Percentiles rank a stretch among this genome's conserved stretches.
Evolutionary conservation across 2,113 vertebrate genomes (phyloP).

Genomic region (Notechis scutatus): DNA sequence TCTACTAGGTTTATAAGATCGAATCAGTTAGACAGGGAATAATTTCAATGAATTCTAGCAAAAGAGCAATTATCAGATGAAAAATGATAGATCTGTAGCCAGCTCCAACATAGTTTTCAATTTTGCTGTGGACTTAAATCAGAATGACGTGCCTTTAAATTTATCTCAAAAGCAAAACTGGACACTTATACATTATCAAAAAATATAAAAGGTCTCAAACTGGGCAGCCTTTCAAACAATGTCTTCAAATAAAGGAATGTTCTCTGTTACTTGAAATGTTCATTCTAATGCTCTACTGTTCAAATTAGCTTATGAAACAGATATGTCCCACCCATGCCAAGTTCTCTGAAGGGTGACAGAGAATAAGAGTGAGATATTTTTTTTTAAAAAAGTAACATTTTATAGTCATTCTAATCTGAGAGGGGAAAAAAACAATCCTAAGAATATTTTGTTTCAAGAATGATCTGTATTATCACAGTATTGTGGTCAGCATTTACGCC

Average conservation of each 20-base stretch:
- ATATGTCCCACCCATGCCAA: neutral
- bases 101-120: neutral
- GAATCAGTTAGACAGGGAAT: neutral
- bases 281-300: neutral
- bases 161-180: neutral
- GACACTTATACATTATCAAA: neutral
- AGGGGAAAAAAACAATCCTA: neutral
- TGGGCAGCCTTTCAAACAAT: neutral
- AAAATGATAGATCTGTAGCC: neutral
- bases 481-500: conserved; percentile 22
- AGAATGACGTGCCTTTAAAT: neutral
- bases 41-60: neutral
- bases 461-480: conserved; percentile 1
- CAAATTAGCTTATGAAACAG: neutral
- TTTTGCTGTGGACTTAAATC: neutral
- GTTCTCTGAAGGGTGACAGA: neutral
- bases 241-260: neutral
- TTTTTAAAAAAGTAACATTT: neutral
- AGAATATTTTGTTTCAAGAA: neutral
- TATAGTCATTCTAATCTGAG: neutral
- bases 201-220: neutral
- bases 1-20: neutral
- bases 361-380: neutral
- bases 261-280: neutral
- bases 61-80: neutral